Conservation (phyloP, 2,888 invertebrate genomes). For the Pomacea canaliculata region DNA sequence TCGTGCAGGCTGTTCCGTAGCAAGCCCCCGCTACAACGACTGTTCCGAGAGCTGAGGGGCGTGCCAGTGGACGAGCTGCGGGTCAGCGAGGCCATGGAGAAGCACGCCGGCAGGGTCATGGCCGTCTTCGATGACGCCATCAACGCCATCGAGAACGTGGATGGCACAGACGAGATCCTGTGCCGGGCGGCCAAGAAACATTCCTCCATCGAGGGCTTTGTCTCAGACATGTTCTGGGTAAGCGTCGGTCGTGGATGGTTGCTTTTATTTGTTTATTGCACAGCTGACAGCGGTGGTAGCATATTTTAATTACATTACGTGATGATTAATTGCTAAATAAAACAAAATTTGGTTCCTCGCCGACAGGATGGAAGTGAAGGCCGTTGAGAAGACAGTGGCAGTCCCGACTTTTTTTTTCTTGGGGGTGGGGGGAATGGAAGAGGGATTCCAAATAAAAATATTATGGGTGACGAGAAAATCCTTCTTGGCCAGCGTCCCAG, state of each 20-base stretch:
- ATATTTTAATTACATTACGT: too few relatives aligned
- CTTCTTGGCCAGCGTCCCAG: too few relatives aligned
- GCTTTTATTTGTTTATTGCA: not conserved
- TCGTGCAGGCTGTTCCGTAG: constrained; percentile 25
- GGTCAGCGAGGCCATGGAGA: constrained; percentile 31
- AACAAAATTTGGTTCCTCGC: too few relatives aligned
- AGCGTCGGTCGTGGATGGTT: not conserved
- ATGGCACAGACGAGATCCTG: constrained; percentile 28
- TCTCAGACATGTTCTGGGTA: constrained; percentile 28
- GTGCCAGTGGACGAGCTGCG: constrained; percentile 31
- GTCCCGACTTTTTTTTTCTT: too few relatives aligned
- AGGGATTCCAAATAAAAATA: too few relatives aligned
- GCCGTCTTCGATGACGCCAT: constrained; percentile 31
- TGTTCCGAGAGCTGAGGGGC: constrained; percentile 30
- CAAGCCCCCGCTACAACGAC: constrained; percentile 22
- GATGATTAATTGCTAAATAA: too few relatives aligned
- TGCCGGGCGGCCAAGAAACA: constrained; percentile 20
- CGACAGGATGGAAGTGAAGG: too few relatives aligned
- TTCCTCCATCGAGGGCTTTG: constrained; percentile 19
- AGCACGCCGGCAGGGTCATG: constrained; percentile 33
- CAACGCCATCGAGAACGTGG: constrained; percentile 34
- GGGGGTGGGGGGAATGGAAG: too few relatives aligned
- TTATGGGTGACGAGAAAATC: too few relatives aligned
- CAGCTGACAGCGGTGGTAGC: not conserved
- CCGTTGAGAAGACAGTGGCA: too few relatives aligned